Conservation (phyloP, 1,140 invertebrate genomes). For the Rhopalosiphum maidis region DNA sequence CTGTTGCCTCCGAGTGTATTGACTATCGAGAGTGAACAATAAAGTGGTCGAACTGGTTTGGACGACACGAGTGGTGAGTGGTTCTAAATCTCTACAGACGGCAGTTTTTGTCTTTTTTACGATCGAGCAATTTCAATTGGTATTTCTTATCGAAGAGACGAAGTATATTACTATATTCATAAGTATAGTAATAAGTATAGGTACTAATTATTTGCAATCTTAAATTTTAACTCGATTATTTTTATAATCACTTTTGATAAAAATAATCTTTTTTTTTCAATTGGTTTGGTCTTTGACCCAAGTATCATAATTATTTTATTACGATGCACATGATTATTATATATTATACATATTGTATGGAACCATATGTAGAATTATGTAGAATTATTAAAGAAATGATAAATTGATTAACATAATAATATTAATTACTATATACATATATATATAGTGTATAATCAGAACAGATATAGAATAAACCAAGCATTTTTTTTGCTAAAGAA, state of each 20-base stretch:
- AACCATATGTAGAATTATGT: not conserved
- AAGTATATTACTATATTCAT: not conserved
- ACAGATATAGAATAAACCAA: not conserved
- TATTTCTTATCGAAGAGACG: conserved; percentile 13
- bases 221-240: not conserved
- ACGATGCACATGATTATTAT: not conserved
- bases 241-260: conserved; percentile 17
- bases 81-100: not conserved
- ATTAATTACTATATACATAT: not conserved
- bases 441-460: not conserved
- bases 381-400: conserved; percentile 19
- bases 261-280: conserved; percentile 26
- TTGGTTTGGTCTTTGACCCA: conserved; percentile 38
- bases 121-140: not conserved
- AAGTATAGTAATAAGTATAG: not conserved
- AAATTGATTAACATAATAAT: not conserved
- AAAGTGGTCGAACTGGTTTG: conserved; percentile 40
- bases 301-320: conserved; percentile 25
- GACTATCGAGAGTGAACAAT: not conserved
- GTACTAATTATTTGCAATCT: not conserved
- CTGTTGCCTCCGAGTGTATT: not conserved
- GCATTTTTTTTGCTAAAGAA: not conserved
- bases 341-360: not conserved
- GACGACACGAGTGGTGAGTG: not conserved
- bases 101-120: not conserved